Conservation (phyloP, 2,797 vertebrate species). For the Tinamus major region DNA sequence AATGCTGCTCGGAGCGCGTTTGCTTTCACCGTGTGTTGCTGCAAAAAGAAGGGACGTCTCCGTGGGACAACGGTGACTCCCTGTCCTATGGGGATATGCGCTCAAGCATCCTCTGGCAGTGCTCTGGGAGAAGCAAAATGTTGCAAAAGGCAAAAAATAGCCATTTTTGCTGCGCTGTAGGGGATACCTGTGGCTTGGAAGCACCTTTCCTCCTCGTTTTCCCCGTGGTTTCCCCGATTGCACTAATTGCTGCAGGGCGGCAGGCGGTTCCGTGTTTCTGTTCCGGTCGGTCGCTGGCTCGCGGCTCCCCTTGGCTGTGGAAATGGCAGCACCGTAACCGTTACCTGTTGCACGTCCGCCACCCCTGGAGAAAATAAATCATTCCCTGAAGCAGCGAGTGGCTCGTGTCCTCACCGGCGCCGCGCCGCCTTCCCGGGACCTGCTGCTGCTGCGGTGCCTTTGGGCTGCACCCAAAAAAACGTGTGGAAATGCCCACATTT, state of each 20-base stretch:
- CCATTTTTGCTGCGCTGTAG: neutral
- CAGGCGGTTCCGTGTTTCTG: slow-evolving; percentile 43
- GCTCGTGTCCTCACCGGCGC: neutral
- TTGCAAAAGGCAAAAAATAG: accelerated
- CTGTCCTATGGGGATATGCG: neutral
- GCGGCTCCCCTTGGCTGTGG: slow-evolving; percentile 3
- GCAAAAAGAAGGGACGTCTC: neutral
- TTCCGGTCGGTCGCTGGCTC: slow-evolving; percentile 29
- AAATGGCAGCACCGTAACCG: slow-evolving; percentile 20
- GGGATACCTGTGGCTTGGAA: slow-evolving; percentile 62
- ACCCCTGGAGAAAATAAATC: slow-evolving; percentile 57
- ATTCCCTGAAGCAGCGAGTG: slow-evolving; percentile 24
- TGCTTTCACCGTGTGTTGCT: neutral
- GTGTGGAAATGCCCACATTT: neutral
- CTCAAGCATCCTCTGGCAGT: neutral
- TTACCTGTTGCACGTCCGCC: slow-evolving; percentile 66
- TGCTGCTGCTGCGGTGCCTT: too few species aligned
- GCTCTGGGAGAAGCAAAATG: neutral
- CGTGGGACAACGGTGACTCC: neutral
- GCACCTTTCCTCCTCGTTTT: neutral
- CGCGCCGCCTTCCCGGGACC: neutral
- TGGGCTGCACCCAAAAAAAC: too few species aligned
- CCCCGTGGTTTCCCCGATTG: slow-evolving; percentile 61
- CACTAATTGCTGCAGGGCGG: slow-evolving; percentile 66
- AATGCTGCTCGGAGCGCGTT: accelerated